These are phyloP conservation scores for Acanthosepion pharaonis DNA, from an alignment of 2,888 invertebrate species.

Conservation along the genomic window DNA sequence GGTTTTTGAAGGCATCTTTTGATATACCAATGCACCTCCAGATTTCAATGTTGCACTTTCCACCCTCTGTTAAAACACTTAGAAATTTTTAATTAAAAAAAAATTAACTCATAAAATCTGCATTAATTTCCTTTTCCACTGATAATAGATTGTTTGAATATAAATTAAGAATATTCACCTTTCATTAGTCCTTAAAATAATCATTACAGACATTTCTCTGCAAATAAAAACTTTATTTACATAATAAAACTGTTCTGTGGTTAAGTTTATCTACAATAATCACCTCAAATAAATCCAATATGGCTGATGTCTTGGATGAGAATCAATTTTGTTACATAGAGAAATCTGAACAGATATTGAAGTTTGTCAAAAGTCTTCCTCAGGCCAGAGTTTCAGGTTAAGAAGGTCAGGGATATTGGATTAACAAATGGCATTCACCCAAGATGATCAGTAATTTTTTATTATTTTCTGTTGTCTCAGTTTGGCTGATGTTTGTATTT, in stretches of 20 bases:
- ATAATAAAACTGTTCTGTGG: background rate
- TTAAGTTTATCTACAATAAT: background rate
- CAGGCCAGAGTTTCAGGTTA: background rate
- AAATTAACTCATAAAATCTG: too few species aligned
- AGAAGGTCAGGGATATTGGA: background rate
- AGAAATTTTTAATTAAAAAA: too few species aligned
- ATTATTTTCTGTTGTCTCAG: background rate
- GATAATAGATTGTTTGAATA: too few species aligned
- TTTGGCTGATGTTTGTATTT: background rate
- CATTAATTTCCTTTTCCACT: too few species aligned
- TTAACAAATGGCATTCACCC: background rate
- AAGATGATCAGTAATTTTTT: background rate
- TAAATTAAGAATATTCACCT: too few species aligned
- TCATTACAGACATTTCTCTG: too few species aligned
- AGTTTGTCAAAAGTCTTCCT: background rate
- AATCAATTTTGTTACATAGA: background rate
- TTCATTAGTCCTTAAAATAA: too few species aligned
- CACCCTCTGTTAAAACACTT: too few species aligned
- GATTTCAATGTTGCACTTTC: too few species aligned
- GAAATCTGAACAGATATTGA: constrained; percentile 1
- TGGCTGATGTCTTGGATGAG: background rate
- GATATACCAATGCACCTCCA: too few species aligned
- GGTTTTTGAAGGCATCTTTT: too few species aligned
- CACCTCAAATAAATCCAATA: background rate
- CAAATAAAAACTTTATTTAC: background rate